Percentiles rank a stretch among this genome's conserved stretches.
Conservation (phyloP, 2,113 vertebrate genomes). For the Pogonocichla stellata region DNA sequence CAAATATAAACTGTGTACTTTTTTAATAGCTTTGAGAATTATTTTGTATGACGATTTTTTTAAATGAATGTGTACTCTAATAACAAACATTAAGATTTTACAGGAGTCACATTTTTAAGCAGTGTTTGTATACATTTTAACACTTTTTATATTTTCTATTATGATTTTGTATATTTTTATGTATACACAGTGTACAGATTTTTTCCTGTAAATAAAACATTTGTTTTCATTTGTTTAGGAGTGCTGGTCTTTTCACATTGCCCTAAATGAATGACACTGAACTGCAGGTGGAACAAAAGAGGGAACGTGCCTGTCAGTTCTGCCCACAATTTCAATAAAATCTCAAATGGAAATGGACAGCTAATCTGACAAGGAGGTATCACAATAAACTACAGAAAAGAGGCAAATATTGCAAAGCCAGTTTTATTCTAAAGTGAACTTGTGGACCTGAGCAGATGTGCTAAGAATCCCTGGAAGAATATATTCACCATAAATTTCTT, state of each 20-base stretch:
- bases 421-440: not conserved
- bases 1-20: slow-evolving; percentile 76
- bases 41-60: slow-evolving; percentile 83
- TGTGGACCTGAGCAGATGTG: accelerated
- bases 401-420: not conserved
- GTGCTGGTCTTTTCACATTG: slow-evolving; percentile 27
- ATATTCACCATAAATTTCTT: not conserved
- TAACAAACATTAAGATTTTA: slow-evolving; percentile 75
- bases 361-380: not conserved
- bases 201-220: slow-evolving; percentile 84
- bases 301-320: not conserved
- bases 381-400: not conserved
- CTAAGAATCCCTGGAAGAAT: not conserved
- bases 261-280: not conserved
- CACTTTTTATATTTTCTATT: slow-evolving; percentile 84
- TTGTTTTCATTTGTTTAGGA: slow-evolving; percentile 75
- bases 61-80: slow-evolving; percentile 75
- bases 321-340: not conserved
- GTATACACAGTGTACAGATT: slow-evolving; percentile 81
- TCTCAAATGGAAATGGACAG: not conserved
- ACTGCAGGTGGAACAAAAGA: not conserved
- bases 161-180: slow-evolving; percentile 88
- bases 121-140: slow-evolving; percentile 85
- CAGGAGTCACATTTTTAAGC: slow-evolving; percentile 79
- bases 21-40: slow-evolving; percentile 79